Evolutionary conservation across 2,888 invertebrate species (phyloP), one percentile per base, ranked within the genome.

Genomic region (Catocala fraxini): DNA sequence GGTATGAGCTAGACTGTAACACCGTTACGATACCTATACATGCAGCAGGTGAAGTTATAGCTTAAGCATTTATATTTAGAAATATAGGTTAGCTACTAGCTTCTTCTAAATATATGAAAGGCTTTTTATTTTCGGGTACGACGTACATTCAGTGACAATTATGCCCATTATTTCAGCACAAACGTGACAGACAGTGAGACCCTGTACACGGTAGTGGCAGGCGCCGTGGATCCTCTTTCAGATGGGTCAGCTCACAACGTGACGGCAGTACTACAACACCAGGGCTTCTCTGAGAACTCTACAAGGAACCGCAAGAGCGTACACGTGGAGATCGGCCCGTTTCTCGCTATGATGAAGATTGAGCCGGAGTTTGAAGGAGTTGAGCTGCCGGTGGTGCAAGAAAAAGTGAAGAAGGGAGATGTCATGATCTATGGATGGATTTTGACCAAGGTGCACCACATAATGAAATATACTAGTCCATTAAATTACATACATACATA

Each of bases 201-300:
- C 56, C 7, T 84, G 10, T 86, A 88, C 70, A 83, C 85, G 0
- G 60, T 88, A 33, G 77, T 88, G 0, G 79, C 80, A 0, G 82
- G 81, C 7, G 73, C 86, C 13, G 70, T 65, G 0, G 78, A 88
- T 55, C 87, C 88, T 0, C 70, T 88, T 0, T 62, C 66, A 13
- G 88, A 85, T 15, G 88, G 88, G 0, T 68, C 84, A 4, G 76
- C 72, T 0, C 85, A 88, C 68, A 85, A 71, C 39, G 76, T 77
- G 15, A 71, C 73, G 10, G 10, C 34, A 0, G 51, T 77, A 0
- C 41, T 69, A 7, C 15, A 56, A 34, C 58, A 63, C 15, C 65
- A 57, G 13, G 47, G 49, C 0, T 25, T 34, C 10, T 33, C n/a
- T 15, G 12, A n/a, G 47, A 66, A 64, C 11, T 33, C 54, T 10